Percentiles rank a stretch among this genome's conserved stretches.
Conservation (phyloP, 2,888 invertebrate genomes). For the Pyrrhosoma nymphula region DNA sequence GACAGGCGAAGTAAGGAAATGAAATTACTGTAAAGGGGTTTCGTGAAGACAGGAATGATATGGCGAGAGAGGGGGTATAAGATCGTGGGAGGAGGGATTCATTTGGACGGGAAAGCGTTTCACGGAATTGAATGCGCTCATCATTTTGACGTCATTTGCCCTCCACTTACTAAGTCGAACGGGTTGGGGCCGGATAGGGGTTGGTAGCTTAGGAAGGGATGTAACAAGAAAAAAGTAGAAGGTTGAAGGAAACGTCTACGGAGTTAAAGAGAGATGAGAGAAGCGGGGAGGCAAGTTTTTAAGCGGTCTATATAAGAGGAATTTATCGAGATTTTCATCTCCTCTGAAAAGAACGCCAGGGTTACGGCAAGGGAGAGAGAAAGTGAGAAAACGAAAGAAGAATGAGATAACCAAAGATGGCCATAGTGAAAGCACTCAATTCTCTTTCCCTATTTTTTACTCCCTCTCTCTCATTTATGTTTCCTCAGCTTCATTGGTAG, state of each 20-base stretch:
- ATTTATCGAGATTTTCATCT: slow-evolving; percentile 7
- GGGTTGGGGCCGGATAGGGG: neutral
- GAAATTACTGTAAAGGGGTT: neutral
- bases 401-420: neutral
- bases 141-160: neutral
- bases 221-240: neutral
- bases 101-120: neutral
- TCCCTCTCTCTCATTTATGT: neutral
- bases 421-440: neutral
- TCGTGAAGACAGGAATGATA: neutral
- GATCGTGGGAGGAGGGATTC: neutral
- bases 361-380: neutral
- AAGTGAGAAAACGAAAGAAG: neutral
- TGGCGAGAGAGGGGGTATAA: neutral
- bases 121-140: neutral
- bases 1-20: neutral
- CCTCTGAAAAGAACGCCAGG: neutral
- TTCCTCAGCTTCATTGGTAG: neutral
- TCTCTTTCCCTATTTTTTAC: neutral
- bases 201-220: neutral
- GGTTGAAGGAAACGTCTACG: neutral
- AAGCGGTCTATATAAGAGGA: neutral
- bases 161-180: neutral
- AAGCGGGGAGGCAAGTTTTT: neutral
- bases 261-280: neutral